These are phyloP conservation scores for Taxidea taxus DNA, from an alignment of 2,113 vertebrate genomes.

Conservation along the genomic window DNA sequence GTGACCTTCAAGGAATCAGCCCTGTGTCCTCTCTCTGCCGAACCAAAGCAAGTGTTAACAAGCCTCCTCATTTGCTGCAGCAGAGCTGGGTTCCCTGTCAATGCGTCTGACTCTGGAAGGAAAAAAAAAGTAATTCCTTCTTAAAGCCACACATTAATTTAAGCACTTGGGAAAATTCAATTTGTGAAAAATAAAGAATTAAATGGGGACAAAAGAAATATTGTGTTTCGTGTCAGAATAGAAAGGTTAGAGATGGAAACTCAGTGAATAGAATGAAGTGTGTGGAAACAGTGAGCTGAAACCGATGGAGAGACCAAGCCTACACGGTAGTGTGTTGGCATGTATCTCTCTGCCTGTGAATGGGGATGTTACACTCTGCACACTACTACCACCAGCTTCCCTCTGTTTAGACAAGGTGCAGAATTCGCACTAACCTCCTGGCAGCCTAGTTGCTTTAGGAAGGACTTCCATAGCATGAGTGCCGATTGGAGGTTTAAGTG, in stretches of 20 bases:
- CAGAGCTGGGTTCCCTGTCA: background rate
- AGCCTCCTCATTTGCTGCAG: background rate
- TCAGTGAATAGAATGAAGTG: background rate
- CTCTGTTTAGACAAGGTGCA: background rate
- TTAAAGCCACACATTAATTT: background rate
- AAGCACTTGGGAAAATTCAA: background rate
- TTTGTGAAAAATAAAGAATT: conserved; percentile 39
- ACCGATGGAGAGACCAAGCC: accelerated
- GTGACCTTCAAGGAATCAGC: background rate
- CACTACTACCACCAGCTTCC: background rate
- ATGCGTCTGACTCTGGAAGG: background rate
- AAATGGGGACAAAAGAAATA: conserved; percentile 12
- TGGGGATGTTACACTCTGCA: background rate
- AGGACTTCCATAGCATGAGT: background rate
- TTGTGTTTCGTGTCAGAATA: background rate
- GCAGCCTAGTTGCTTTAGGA: background rate
- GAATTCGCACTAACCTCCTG: background rate
- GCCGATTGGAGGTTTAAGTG: background rate
- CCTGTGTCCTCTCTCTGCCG: background rate
- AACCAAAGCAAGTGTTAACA: background rate
- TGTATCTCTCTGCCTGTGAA: background rate
- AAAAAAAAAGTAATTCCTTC: conserved; percentile 26
- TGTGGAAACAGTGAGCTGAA: background rate
- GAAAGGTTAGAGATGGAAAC: background rate
- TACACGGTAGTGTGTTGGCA: accelerated